Percentiles rank a stretch among this genome's conserved stretches.
phyloP scores from a whole-genome alignment of 2,888 invertebrate species.

The Blastobasis lacticolella region DNA sequence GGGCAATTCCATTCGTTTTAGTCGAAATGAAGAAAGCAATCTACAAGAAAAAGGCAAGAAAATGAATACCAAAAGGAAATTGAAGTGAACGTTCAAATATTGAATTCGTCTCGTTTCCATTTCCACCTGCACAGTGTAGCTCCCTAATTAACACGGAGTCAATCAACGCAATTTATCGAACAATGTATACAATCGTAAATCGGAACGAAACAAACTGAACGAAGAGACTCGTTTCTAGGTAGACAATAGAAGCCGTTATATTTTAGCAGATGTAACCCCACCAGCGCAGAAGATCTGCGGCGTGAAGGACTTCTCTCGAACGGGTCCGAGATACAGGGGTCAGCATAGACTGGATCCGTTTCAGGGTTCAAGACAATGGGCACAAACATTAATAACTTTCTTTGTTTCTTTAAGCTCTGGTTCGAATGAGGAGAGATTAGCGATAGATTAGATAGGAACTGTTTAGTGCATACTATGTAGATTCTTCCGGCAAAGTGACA shows the following conservation, averaged over 20 bases:
- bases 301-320: conserved; percentile 18
- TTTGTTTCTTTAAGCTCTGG: conserved; percentile 43
- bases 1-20: no score
- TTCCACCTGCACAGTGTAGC: no score
- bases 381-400: conserved; percentile 68
- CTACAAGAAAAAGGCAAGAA: no score
- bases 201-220: conserved; percentile 24
- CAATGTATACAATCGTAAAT: conserved; percentile 21
- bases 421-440: conserved; percentile 35
- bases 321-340: conserved; percentile 17
- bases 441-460: conserved; percentile 2
- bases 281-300: conserved; percentile 32
- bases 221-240: conserved; percentile 35
- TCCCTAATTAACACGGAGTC: conserved; percentile 8
- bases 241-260: conserved; percentile 55
- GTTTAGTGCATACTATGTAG: no score
- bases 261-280: conserved; percentile 40
- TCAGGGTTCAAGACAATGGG: conserved; percentile 58
- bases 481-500: no score
- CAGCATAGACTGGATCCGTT: conserved; percentile 33
- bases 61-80: no score
- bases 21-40: no score
- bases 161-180: conserved; percentile 19
- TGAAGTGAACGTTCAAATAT: no score
- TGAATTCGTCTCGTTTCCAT: no score